Base-by-base conservation (phyloP, 2,888 invertebrate species). In the Drosophila ezoana region DNA sequence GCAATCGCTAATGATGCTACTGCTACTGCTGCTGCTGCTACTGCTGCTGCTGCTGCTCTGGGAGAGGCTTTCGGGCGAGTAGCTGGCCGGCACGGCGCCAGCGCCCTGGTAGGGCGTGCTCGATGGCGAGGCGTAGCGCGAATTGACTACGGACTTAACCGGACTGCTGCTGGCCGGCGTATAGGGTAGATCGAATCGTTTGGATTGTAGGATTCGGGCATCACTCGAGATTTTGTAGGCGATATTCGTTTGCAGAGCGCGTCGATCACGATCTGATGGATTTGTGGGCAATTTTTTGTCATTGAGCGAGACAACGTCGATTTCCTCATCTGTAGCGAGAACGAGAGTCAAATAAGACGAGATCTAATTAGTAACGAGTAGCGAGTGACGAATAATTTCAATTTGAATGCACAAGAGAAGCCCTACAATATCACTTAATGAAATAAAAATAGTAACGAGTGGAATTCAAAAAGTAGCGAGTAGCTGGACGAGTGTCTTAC, bases 251-350 rank as follows among this genome's bases (percentile, higher is more conserved):
- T 95, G 95, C 3, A 92, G 92, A 71, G 95, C 94, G 71, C 95
- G 95, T 63, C 95, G 94, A 91, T 96, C 96, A 72, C 94, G 94
- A 35, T 93, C 94, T 18, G 95, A 95, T 13, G 96, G 95, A 90
- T 95, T 94, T 67, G 95, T 95, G 32, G 96, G 96, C 52, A 96
- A 91, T 81, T 86, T 90, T 72, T 93, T 93, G 67, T 94, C 95
- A 71, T 95, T 95, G 75, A 95, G 93, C 0, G 95, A 95, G 56
- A 96, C 97, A 57, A 97, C 97, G 91, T 97, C 97, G 89, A 97
- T 97, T 94, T 96, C 96, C 93, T 97, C 97, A 76, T 92, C 92
- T 92, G 86, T 49, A 87, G 69, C 32, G 51, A 70, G n/a, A 57
- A 9, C 43, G 43, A 64, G 3, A 47, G 20, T 28, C 5, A 14